These are phyloP conservation scores for Oncopodura yosiiana DNA, from an alignment of 1,140 invertebrate species.

Conservation along the genomic window DNA sequence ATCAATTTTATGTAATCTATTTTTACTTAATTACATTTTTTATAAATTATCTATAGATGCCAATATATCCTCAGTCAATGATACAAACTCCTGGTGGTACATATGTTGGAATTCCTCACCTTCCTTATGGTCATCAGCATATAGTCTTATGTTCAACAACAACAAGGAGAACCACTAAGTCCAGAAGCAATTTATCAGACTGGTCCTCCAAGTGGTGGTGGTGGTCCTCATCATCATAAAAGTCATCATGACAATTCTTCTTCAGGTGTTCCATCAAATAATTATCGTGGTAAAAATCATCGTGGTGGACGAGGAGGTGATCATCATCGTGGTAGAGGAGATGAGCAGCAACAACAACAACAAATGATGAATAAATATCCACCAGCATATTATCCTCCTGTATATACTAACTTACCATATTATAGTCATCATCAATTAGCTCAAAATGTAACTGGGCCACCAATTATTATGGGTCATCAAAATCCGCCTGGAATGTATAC, in stretches of 20 bases:
- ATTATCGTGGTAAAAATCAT: background rate
- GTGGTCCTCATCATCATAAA: constrained; percentile 10
- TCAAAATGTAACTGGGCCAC: constrained; percentile 26
- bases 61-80: too few relatives aligned
- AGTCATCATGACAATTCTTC: constrained; percentile 6
- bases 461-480: constrained; percentile 34
- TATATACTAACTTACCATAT: too few relatives aligned
- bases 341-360: background rate
- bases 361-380: constrained; percentile 8
- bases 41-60: too few relatives aligned
- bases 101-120: background rate
- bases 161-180: constrained; percentile 15
- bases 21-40: too few relatives aligned
- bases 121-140: constrained; percentile 11
- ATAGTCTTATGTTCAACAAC: constrained; percentile 16
- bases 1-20: background rate
- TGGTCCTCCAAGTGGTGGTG: background rate
- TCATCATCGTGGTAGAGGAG: background rate
- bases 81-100: constrained; percentile 9
- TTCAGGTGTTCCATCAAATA: constrained; percentile 3
- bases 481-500: too few relatives aligned
- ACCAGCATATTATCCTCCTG: background rate
- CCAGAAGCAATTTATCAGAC: constrained; percentile 16
- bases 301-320: background rate
- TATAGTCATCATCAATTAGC: constrained; percentile 17